phyloP scores from a whole-genome alignment of 2,888 invertebrate species.

The Herminia tarsipennalis region DNA sequence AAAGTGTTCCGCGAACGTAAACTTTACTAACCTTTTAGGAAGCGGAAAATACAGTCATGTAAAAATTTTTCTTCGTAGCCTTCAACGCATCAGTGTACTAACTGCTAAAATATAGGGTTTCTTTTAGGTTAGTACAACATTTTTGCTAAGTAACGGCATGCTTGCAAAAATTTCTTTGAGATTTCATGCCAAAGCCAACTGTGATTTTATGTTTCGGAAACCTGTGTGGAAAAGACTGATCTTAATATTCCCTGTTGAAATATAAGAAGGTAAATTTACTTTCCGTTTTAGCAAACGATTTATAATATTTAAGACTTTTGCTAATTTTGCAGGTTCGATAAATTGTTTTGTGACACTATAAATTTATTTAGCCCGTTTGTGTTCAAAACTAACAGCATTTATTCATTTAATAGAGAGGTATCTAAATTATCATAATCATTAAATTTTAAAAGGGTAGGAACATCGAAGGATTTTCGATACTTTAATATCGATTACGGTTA shows the following conservation, averaged over 20 bases:
- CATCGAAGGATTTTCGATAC: too few relatives aligned
- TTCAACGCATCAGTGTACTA: constrained; percentile 16
- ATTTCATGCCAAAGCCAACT: constrained; percentile 13
- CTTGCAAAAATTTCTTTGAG: constrained; percentile 21
- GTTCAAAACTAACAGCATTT: too few relatives aligned
- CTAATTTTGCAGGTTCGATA: too few relatives aligned
- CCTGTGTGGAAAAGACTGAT: constrained; percentile 1
- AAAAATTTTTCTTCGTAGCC: constrained; percentile 20
- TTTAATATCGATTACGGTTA: too few relatives aligned
- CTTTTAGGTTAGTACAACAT: constrained; percentile 17
- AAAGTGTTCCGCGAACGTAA: constrained; percentile 12
- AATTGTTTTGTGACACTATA: too few relatives aligned
- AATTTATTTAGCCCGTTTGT: too few relatives aligned
- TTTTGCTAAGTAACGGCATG: constrained; percentile 18
- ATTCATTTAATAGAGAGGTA: too few relatives aligned
- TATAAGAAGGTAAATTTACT: background rate
- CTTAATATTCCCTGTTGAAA: too few relatives aligned
- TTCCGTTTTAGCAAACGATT: background rate
- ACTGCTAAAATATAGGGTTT: constrained; percentile 17
- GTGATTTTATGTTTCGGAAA: constrained; percentile 24
- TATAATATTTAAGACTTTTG: too few relatives aligned
- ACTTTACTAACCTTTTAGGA: constrained; percentile 19
- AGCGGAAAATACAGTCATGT: constrained; percentile 28
- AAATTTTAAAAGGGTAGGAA: too few relatives aligned
- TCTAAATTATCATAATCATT: too few relatives aligned